A percentile compares a stretch with the other conserved stretches of the same genome.
Evolutionary conservation across 2,888 invertebrate species (phyloP).

Genomic region (Dinocampus coccinellae): DNA sequence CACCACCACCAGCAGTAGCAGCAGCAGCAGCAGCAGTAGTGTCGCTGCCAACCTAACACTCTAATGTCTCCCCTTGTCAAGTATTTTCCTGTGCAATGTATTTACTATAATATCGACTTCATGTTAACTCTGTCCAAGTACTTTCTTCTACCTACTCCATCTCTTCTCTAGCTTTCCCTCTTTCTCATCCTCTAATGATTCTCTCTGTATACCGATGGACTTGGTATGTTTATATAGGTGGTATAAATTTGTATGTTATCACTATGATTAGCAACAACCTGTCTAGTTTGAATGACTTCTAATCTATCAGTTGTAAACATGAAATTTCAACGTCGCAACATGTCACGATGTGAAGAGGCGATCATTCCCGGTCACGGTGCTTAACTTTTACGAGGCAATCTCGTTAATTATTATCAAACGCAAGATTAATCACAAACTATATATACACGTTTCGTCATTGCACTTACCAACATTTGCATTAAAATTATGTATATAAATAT

Average conservation of each 20-base stretch:
- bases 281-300: constrained; percentile 7
- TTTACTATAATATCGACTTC: neutral
- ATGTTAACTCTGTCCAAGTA: neutral
- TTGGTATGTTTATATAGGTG: neutral
- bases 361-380: constrained; percentile 54
- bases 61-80: neutral
- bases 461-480: neutral
- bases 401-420: constrained; percentile 57
- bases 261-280: neutral
- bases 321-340: constrained; percentile 29
- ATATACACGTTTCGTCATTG: neutral
- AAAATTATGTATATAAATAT: no score
- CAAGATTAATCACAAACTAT: constrained; percentile 45
- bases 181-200: no score
- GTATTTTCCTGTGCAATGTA: neutral
- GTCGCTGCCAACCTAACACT: constrained; percentile 3
- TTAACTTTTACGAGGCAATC: constrained; percentile 59
- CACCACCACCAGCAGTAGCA: constrained; percentile 1
- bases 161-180: neutral
- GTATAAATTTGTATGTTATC: neutral
- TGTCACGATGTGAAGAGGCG: constrained; percentile 43
- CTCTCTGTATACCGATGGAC: neutral
- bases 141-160: neutral
- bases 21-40: no score
- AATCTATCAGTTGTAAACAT: constrained; percentile 20